A percentile compares a stretch with the other conserved stretches of the same genome.
Conservation (phyloP, 30 jellyfish, hydroid and myxozoan genomes). For the Haliclystus octoradiatus region DNA sequence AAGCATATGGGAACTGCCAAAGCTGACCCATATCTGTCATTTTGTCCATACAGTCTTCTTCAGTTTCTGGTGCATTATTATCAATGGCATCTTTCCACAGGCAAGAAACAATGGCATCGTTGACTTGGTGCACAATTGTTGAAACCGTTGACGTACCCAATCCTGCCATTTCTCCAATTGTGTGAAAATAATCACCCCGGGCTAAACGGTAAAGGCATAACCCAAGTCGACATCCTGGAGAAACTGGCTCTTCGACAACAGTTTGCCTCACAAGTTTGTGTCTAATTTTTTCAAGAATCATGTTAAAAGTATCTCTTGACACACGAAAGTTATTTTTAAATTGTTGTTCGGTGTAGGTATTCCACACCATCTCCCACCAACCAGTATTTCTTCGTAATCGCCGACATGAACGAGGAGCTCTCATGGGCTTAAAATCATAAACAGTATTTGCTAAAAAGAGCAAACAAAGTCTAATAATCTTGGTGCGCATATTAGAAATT, state of each 20-base stretch:
- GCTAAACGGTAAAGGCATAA: slow-evolving; percentile 31
- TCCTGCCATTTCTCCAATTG: slow-evolving; percentile 38
- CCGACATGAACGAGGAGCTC: too few species aligned
- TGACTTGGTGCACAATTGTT: slow-evolving; percentile 16
- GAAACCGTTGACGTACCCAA: slow-evolving; percentile 25
- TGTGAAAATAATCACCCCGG: slow-evolving; percentile 34
- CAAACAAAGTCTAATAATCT: too few species aligned
- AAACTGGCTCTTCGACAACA: slow-evolving; percentile 27
- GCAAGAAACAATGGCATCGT: slow-evolving; percentile 14
- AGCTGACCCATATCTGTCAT: slow-evolving; percentile 24
- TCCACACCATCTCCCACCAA: slow-evolving; percentile 14
- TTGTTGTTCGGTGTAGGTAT: background rate
- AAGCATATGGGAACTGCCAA: slow-evolving; percentile 49
- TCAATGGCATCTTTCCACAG: slow-evolving; percentile 22
- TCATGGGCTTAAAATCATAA: too few species aligned
- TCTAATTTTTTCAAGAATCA: background rate
- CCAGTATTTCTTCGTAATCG: too few species aligned
- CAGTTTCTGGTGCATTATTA: slow-evolving; percentile 11
- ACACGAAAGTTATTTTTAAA: slow-evolving; percentile 6
- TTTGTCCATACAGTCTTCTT: slow-evolving; percentile 10
- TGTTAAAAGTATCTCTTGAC: slow-evolving; percentile 6
- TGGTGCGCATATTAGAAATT: too few species aligned
- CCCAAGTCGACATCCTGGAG: slow-evolving; percentile 24
- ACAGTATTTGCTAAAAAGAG: too few species aligned
- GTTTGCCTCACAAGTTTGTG: slow-evolving; percentile 10